Evolutionary conservation across 2,113 vertebrate genomes (phyloP).

Genomic region (Pangasianodon gigas): DNA sequence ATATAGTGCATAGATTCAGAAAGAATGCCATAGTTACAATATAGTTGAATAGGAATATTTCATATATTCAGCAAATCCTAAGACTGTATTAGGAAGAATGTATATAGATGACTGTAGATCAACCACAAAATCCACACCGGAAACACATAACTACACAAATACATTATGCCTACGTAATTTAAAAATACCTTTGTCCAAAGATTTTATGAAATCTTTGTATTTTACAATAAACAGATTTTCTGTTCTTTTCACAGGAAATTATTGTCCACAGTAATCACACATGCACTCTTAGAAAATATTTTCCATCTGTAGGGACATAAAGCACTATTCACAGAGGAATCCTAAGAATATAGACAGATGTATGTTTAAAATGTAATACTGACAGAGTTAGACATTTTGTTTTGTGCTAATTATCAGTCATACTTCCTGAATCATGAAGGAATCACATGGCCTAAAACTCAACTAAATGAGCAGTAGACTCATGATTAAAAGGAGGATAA

Average conservation of each 20-base stretch:
- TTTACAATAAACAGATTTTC: background rate
- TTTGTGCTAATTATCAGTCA: background rate
- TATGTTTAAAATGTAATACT: background rate
- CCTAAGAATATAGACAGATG: background rate
- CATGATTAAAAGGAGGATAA: conserved; percentile 40
- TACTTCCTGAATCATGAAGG: background rate
- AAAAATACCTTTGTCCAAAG: background rate
- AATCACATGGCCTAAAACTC: conserved; percentile 14
- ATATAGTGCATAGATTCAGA: conserved; percentile 61
- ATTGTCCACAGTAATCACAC: background rate
- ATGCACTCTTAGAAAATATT: background rate
- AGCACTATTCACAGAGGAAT: too few species aligned
- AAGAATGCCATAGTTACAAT: background rate
- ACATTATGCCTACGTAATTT: background rate
- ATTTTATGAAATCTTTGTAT: background rate
- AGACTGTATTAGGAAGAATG: background rate
- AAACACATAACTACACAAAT: background rate
- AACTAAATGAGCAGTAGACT: conserved; percentile 28
- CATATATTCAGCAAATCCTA: background rate
- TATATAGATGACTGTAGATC: background rate
- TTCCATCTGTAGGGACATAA: background rate
- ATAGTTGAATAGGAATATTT: background rate
- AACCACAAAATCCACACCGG: background rate
- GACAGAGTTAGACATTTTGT: background rate
- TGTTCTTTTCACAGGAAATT: background rate